A percentile compares a stretch with the other conserved stretches of the same genome.
These are phyloP conservation scores for Drosophila takahashii DNA, from an alignment of 1,140 invertebrate genomes.

Conservation along the genomic window DNA sequence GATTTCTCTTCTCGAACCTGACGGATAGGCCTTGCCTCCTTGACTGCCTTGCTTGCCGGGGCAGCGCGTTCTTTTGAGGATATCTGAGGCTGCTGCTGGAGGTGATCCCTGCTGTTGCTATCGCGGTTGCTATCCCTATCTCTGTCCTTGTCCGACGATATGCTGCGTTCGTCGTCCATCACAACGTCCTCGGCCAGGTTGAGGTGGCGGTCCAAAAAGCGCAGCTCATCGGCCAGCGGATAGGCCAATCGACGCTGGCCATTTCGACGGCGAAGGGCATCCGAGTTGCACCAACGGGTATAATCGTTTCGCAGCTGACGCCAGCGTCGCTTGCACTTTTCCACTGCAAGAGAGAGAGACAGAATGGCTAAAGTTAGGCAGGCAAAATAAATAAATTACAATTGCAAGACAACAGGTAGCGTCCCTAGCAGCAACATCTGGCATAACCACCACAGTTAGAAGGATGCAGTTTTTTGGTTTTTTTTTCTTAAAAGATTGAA, in stretches of 20 bases:
- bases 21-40: neutral
- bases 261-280: constrained; percentile 23
- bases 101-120: constrained; percentile 36
- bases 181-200: neutral
- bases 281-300: constrained; percentile 33
- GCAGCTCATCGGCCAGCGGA: constrained; percentile 34
- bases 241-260: constrained; percentile 24
- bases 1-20: neutral
- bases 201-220: constrained; percentile 54
- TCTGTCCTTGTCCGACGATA: constrained; percentile 13
- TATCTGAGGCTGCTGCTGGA: neutral
- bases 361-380: constrained; percentile 4
- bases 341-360: constrained; percentile 33
- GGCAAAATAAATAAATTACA: constrained; percentile 20
- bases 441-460: no score
- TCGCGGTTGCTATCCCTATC: constrained; percentile 36
- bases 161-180: constrained; percentile 12
- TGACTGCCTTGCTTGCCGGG: constrained; percentile 16
- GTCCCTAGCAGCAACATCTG: neutral
- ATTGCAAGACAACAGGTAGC: constrained; percentile 18
- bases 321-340: constrained; percentile 67
- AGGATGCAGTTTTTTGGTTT: no score
- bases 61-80: constrained; percentile 29
- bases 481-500: no score
- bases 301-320: constrained; percentile 64